These are phyloP conservation scores for Dromaius novaehollandiae DNA, from an alignment of 2,113 vertebrate genomes.

Conservation along the genomic window DNA sequence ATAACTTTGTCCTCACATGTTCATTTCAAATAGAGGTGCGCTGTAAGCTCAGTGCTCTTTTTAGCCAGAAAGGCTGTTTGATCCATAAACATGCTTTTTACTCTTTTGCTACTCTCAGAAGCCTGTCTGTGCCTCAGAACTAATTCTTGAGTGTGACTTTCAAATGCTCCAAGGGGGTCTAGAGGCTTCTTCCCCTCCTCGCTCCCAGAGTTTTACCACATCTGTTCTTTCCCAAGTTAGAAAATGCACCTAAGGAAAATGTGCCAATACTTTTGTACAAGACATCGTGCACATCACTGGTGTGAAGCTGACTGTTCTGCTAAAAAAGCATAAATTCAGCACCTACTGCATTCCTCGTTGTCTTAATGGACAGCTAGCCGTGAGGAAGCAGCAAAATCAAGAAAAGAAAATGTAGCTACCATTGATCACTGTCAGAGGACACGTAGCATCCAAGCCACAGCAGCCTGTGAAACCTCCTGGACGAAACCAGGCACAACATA, in stretches of 20 bases:
- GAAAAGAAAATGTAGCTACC: background rate
- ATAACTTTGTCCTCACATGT: background rate
- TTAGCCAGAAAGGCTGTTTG: constrained; percentile 54
- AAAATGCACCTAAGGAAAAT: constrained; percentile 13
- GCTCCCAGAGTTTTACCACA: background rate
- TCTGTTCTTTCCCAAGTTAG: background rate
- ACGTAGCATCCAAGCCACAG: background rate
- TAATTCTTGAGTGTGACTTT: constrained; percentile 34
- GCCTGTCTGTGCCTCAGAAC: constrained; percentile 17
- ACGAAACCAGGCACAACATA: background rate
- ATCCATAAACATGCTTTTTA: background rate
- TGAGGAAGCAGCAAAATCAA: background rate
- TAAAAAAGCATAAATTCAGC: background rate
- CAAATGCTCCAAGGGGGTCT: constrained; percentile 1
- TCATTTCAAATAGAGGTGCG: constrained; percentile 6
- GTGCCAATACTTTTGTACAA: background rate
- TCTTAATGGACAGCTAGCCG: background rate
- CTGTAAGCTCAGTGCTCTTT: background rate
- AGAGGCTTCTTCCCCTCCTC: background rate
- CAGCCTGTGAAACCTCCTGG: background rate
- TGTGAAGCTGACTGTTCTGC: background rate
- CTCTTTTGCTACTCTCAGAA: constrained; percentile 33
- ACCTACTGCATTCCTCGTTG: background rate
- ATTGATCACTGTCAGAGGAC: background rate
- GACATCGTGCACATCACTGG: rapidly evolving